These are phyloP conservation scores for Grammomys dolichurus DNA, from an alignment of 2,113 vertebrate genomes.

Conservation along the genomic window DNA sequence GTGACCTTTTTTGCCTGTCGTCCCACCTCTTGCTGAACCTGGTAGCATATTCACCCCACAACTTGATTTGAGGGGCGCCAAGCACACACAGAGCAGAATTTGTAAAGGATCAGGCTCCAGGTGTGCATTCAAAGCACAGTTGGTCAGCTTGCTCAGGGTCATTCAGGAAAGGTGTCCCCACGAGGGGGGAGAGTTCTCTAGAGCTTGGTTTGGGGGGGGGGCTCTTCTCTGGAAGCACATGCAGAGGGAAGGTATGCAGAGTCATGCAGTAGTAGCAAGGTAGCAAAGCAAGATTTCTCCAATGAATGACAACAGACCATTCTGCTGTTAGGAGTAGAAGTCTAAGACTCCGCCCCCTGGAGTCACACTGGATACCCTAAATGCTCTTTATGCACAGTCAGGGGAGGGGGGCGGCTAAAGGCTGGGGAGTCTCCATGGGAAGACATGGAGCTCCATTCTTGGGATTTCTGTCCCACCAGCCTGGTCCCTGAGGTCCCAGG, in stretches of 20 bases:
- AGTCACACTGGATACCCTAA: fast-evolving
- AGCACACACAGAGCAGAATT: not conserved
- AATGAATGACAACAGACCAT: not conserved
- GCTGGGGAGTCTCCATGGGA: not conserved
- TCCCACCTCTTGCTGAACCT: not conserved
- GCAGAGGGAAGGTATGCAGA: not conserved
- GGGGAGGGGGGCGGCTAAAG: not conserved
- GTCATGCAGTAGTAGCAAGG: fast-evolving
- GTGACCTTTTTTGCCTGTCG: not conserved
- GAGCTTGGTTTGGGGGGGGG: not conserved
- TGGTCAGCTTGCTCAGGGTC: not conserved
- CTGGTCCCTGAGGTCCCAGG: not conserved
- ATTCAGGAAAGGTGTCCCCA: not conserved
- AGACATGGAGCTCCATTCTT: not conserved
- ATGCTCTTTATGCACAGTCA: not conserved
- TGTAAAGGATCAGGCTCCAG: not conserved
- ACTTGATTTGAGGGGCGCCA: not conserved
- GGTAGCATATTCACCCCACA: not conserved
- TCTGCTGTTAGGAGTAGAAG: not conserved
- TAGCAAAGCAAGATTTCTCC: fast-evolving
- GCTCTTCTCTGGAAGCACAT: not conserved
- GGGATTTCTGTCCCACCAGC: not conserved
- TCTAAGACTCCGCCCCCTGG: fast-evolving
- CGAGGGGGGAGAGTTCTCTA: not conserved
- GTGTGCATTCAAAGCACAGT: not conserved